Percentiles rank a stretch among this genome's conserved stretches.
These are phyloP conservation scores for Theodoxus fluviatilis DNA, from an alignment of 2,888 invertebrate species.

Conservation along the genomic window DNA sequence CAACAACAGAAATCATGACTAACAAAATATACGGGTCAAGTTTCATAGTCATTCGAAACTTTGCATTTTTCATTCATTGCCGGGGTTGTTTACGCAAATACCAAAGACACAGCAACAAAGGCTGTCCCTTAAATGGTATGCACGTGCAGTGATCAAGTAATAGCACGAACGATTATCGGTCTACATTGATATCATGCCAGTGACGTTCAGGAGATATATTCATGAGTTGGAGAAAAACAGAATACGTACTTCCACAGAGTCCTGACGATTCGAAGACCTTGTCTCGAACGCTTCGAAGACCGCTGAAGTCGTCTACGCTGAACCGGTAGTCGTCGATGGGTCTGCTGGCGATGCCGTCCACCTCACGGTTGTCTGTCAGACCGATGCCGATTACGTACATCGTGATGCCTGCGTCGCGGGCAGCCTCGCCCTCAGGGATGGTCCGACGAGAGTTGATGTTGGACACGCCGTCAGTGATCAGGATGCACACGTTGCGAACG, in stretches of 20 bases:
- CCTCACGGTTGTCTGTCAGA: slow-evolving; percentile 44
- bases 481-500: slow-evolving; percentile 39
- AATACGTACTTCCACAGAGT: slow-evolving; percentile 38
- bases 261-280: slow-evolving; percentile 33
- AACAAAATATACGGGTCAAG: no score
- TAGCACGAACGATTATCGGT: no score
- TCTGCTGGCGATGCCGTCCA: slow-evolving; percentile 46
- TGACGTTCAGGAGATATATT: neutral
- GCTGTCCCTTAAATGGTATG: no score
- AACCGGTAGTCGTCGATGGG: slow-evolving; percentile 41
- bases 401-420: slow-evolving; percentile 36
- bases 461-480: slow-evolving; percentile 46
- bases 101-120: no score
- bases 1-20: no score
- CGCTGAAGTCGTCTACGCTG: slow-evolving; percentile 39
- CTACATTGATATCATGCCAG: neutral
- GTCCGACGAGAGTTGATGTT: slow-evolving; percentile 41
- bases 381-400: slow-evolving; percentile 52
- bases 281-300: slow-evolving; percentile 33
- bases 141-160: no score
- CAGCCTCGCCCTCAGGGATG: slow-evolving; percentile 36
- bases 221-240: slow-evolving; percentile 35
- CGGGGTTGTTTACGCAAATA: no score
- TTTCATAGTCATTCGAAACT: no score
- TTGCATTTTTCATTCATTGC: no score